Percentiles rank a stretch among this genome's conserved stretches.
These are phyloP conservation scores for Atta texana DNA, from an alignment of 1,140 invertebrate genomes.

Conservation along the genomic window DNA sequence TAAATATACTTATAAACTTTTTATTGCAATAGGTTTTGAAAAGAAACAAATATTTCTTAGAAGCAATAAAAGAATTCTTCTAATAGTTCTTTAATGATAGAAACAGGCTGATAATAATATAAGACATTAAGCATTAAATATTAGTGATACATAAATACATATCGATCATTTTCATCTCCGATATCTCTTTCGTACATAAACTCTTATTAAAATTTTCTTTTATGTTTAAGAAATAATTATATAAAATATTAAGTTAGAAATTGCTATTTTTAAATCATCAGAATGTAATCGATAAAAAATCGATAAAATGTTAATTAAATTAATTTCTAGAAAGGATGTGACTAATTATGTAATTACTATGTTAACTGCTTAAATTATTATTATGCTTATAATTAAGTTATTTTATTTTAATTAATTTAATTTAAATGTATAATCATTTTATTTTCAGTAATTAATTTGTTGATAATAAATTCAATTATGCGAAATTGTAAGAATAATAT, in stretches of 20 bases:
- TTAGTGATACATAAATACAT: neutral
- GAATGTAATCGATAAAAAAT: neutral
- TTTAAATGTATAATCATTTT: too few relatives aligned
- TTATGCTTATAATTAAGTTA: neutral
- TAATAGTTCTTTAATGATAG: neutral
- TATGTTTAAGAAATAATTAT: neutral
- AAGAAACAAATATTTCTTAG: neutral
- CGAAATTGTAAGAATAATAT: neutral
- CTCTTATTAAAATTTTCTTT: neutral
- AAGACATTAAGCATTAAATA: too few relatives aligned
- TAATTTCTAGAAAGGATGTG: neutral
- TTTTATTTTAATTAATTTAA: neutral
- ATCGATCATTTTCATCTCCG: neutral
- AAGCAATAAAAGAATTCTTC: neutral
- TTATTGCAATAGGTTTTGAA: neutral
- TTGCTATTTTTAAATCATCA: neutral
- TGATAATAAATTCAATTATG: neutral
- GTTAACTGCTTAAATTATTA: neutral
- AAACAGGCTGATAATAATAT: neutral
- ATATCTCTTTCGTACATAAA: neutral
- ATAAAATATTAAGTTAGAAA: conserved; percentile 7
- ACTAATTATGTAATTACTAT: neutral
- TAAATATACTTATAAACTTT: neutral
- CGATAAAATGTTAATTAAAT: conserved; percentile 1
- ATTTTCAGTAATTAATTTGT: neutral